phyloP scores from a whole-genome alignment of 2,888 invertebrate species.

The Hydrotaea cyrtoneurina region DNA sequence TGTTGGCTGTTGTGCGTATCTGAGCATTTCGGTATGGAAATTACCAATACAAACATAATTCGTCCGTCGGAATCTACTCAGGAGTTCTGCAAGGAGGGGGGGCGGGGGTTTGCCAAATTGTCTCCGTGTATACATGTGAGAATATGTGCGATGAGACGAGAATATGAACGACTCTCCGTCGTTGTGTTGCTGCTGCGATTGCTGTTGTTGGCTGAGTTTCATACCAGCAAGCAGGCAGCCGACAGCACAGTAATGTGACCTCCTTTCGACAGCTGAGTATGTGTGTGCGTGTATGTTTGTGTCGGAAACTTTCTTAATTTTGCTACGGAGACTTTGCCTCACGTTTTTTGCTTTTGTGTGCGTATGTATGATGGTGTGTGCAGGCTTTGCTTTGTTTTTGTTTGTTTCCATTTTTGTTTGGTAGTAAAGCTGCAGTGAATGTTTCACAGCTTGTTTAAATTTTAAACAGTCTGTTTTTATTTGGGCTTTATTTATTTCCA shows the following conservation, averaged over 20 bases:
- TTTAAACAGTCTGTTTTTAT: slow-evolving; percentile 52
- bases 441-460: slow-evolving; percentile 56
- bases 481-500: slow-evolving; percentile 46
- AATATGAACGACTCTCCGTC: not conserved
- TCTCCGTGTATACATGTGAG: not conserved
- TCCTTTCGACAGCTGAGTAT: slow-evolving; percentile 12
- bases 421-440: slow-evolving; percentile 53
- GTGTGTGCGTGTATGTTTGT: slow-evolving; percentile 48
- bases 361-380: slow-evolving; percentile 9
- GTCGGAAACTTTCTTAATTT: slow-evolving; percentile 57
- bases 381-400: slow-evolving; percentile 38
- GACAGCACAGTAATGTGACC: slow-evolving; percentile 30
- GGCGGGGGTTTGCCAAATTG: not conserved
- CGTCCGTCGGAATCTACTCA: not conserved
- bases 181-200: not conserved
- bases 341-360: not conserved
- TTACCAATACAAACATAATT: slow-evolving; percentile 29
- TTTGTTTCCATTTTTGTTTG: slow-evolving; percentile 32
- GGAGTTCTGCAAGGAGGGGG: no score
- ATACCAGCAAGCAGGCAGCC: not conserved
- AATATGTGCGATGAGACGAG: not conserved
- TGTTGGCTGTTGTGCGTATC: not conserved
- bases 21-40: slow-evolving; percentile 22
- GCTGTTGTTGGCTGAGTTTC: slow-evolving; percentile 8
- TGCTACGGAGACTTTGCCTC: slow-evolving; percentile 43